Evolutionary conservation across 2,888 invertebrate genomes (phyloP), one percentile per base, ranked within the genome.

Genomic region (Prosopocoilus inquinatus): DNA sequence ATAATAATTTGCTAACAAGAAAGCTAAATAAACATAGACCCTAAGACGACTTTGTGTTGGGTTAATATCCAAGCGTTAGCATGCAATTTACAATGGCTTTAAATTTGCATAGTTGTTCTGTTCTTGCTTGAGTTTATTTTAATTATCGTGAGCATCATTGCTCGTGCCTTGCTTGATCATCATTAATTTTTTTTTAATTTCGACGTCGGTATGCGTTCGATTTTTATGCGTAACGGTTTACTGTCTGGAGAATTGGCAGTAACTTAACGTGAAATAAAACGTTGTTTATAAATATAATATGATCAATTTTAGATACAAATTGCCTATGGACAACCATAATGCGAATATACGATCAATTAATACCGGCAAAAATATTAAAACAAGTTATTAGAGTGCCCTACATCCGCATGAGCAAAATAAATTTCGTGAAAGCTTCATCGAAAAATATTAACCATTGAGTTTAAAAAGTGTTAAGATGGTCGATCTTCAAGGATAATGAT

Each of bases 51-150:
- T 16, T 28, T 43, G 53, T 33, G 39, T 46, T 32, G 39, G 41
- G 35, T 15, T 11, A 12, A 15, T 11, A 28, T 32, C 32, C 13
- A 32, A 46, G 45, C 46, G 36, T 15, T 52, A 38, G 47, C 20
- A 12, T 53, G 47, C 47, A 53, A 53, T 53, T 53, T 53, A 11
- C 34, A 53, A 28, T 47, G 41, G 39, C 39, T 53, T 47, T 47
- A 20, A 5, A 53, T 53, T 53, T 39, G 47, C 53, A 53, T 53
- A 36, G 47, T 34, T 34, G 28, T 33, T 33, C 38, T 39, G 34
- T 47, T 33, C 12, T n/a, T 9, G 12, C n/a, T 38, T 13, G 5
- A 16, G 39, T 41, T 33, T 41, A 41, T 47, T 47, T 16, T 32
- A 33, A 45, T 51, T 51, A 12, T 32, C 33, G 35, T 47, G 39